phyloP scores from a whole-genome alignment of 1,140 invertebrate species.

The Coptotermes formosanus region DNA sequence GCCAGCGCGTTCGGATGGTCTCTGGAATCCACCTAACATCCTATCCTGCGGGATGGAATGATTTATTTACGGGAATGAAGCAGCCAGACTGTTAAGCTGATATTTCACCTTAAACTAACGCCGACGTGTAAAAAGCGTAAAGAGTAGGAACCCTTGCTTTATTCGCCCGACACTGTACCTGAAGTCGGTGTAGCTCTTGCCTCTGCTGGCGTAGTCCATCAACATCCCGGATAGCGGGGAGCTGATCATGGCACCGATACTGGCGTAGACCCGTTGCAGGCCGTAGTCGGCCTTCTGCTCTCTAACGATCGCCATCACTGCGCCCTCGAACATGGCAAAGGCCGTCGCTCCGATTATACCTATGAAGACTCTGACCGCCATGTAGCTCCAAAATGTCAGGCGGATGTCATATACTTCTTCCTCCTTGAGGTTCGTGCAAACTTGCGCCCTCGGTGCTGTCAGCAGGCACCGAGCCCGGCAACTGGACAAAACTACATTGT shows the following conservation, averaged over 20 bases:
- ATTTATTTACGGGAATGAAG: too few relatives aligned
- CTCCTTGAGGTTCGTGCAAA: slow-evolving; percentile 61
- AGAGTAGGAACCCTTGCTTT: neutral
- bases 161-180: slow-evolving; percentile 49
- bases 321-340: slow-evolving; percentile 78
- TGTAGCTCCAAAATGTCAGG: slow-evolving; percentile 74
- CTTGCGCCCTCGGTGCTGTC: slow-evolving; percentile 52
- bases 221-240: slow-evolving; percentile 73
- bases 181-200: slow-evolving; percentile 67
- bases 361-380: slow-evolving; percentile 69
- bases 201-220: slow-evolving; percentile 64
- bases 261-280: slow-evolving; percentile 74
- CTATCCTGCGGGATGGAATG: too few relatives aligned
- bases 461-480: slow-evolving; percentile 55
- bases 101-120: too few relatives aligned
- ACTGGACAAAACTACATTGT: slow-evolving; percentile 18
- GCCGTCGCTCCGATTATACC: slow-evolving; percentile 65
- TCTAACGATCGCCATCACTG: slow-evolving; percentile 73
- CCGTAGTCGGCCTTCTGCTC: slow-evolving; percentile 79
- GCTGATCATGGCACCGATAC: slow-evolving; percentile 75
- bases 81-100: too few relatives aligned
- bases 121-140: neutral
- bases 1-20: too few relatives aligned
- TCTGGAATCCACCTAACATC: too few relatives aligned
- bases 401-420: slow-evolving; percentile 60